Base-by-base conservation (phyloP, 2,113 vertebrate species). In the Lampris incognitus region DNA sequence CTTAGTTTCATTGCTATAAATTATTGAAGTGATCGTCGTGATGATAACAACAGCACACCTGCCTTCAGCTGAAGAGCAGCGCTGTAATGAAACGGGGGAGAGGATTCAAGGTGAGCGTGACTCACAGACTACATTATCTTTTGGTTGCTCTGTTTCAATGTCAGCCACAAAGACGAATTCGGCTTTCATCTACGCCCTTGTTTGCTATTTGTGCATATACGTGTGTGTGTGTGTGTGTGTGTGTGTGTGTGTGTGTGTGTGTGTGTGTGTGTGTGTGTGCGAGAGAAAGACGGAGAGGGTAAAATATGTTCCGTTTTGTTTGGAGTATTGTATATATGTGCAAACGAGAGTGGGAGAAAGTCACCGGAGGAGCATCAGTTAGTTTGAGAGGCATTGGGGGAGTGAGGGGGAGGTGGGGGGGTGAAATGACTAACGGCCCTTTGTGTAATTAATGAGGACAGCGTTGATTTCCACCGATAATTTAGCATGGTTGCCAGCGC, bases 361-460 rank as follows among this genome's bases (percentile, higher is more conserved):
- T 91, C 83, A 56, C 79, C 57, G 72, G 74, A 88, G 87, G 80
- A 89, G 80, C 78, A 78, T 85, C 82, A 69, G 80, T 85, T 90
- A 82, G 85, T 85, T 87, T 79, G 81, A 82, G 82, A 86, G 87
- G 85, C 77, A 46, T 82, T 58, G 81, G 60, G 71, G 81, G 87
- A 83, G 77, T 55, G 81, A 79, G 75, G 76, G 61, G 58, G 81
- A 79, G 75, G 76, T 58, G 58, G 52, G 59, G 68, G 78, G 71
- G 76, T 85, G 74, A 87, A 88, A 91, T 92, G 91, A 94, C 91
- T 89, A 92, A 92, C 89, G 78, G 92, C 91, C 89, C 90, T 92
- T 93, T 93, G 92, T 94, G 91, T 93, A 93, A 95, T 94, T 94
- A 94, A 94, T 92, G 92, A 93, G 92, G 86, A 93, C 90, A 88